Evolutionary conservation across 2,797 vertebrate genomes (phyloP).

Genomic region (Rallus crepitans): DNA sequence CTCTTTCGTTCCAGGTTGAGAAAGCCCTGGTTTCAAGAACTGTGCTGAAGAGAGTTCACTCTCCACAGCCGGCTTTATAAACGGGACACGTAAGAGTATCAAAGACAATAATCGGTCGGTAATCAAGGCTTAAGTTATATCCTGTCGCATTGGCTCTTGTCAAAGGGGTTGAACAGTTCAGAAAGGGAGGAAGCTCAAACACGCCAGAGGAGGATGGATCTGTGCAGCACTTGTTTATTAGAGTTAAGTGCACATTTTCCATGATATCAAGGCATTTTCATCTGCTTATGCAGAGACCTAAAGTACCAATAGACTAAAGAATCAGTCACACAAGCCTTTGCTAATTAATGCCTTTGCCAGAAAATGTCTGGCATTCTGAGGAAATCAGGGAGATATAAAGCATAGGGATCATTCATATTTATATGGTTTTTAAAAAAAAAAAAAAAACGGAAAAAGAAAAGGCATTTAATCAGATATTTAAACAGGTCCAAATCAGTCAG

Average conservation of each 20-base stretch:
- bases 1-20: neutral
- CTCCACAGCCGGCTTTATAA: neutral
- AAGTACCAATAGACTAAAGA: neutral
- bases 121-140: neutral
- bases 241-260: neutral
- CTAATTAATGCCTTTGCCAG: slow-evolving; percentile 11
- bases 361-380: slow-evolving; percentile 13
- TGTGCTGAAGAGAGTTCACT: neutral
- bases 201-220: neutral
- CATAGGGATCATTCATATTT: slow-evolving; percentile 9
- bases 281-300: neutral
- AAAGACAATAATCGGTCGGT: neutral
- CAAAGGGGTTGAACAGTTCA: neutral
- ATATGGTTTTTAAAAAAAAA: neutral
- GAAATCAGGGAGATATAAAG: slow-evolving; percentile 6
- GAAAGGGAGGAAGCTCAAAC: neutral
- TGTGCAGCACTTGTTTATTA: neutral
- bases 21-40: neutral
- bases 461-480: neutral
- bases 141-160: neutral
- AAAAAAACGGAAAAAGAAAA: neutral
- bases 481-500: slow-evolving; percentile 10
- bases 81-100: neutral
- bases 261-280: neutral
- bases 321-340: neutral